These are phyloP conservation scores for Gymnogyps californianus DNA, from an alignment of 2,113 vertebrate species.

Conservation along the genomic window DNA sequence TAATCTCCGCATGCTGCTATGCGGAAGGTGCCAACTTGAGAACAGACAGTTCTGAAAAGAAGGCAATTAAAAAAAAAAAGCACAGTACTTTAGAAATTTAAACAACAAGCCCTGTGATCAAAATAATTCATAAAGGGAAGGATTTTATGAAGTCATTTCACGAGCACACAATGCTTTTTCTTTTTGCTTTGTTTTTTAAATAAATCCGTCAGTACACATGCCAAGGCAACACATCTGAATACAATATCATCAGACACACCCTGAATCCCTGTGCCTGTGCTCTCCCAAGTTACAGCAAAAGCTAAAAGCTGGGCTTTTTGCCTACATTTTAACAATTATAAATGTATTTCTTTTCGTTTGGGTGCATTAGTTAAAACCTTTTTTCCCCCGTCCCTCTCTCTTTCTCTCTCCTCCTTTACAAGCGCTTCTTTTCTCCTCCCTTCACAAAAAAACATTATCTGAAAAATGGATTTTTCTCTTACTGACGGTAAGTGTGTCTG, in stretches of 20 bases:
- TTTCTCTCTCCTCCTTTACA: neutral
- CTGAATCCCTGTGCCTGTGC: slow-evolving; percentile 64
- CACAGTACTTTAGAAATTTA: slow-evolving; percentile 76
- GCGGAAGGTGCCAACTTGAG: slow-evolving; percentile 74
- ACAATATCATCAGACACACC: slow-evolving; percentile 82
- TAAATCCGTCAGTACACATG: slow-evolving; percentile 78
- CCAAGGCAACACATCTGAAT: slow-evolving; percentile 83
- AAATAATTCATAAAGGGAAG: slow-evolving; percentile 84
- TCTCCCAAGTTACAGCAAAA: slow-evolving; percentile 61
- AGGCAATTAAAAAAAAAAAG: slow-evolving; percentile 75
- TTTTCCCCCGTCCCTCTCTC: neutral
- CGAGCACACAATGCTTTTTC: slow-evolving; percentile 76
- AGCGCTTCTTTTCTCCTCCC: slow-evolving; percentile 1
- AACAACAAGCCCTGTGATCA: slow-evolving; percentile 78
- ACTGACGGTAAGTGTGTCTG: neutral
- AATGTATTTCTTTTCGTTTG: neutral
- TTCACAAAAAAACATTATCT: neutral
- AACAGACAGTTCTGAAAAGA: slow-evolving; percentile 77
- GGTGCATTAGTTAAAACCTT: neutral
- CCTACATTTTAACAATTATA: slow-evolving; percentile 40
- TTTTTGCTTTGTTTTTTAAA: slow-evolving; percentile 79
- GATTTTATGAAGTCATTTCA: slow-evolving; percentile 81
- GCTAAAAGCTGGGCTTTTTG: slow-evolving; percentile 49
- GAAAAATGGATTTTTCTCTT: slow-evolving; percentile 49
- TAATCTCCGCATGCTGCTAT: slow-evolving; percentile 67